Evolutionary conservation across 2,113 vertebrate species (phyloP).

Genomic region (Pelmatolapia mariae): DNA sequence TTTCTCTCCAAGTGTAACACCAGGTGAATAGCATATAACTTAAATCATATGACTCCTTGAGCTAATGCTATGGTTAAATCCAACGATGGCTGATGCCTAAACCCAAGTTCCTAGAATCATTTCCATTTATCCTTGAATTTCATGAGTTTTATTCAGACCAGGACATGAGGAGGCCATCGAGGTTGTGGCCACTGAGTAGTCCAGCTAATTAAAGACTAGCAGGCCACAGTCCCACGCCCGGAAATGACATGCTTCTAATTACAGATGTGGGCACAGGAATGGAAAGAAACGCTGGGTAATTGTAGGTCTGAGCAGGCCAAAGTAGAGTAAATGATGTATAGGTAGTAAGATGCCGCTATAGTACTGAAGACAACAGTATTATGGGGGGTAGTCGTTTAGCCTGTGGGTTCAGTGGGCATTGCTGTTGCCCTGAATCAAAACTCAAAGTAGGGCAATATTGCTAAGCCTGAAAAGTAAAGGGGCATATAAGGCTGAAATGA

Average conservation of each 20-base stretch:
- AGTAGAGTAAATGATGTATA: conserved; percentile 27
- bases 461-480: not conserved
- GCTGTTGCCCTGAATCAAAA: conserved; percentile 13
- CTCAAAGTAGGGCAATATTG: not conserved
- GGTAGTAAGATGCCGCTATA: conserved; percentile 28
- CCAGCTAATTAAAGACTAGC: conserved; percentile 63
- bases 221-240: conserved; percentile 54
- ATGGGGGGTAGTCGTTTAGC: conserved; percentile 12
- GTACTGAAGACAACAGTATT: conserved; percentile 27
- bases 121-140: conserved; percentile 9
- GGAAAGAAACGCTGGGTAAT: conserved; percentile 55
- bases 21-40: not conserved
- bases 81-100: not conserved
- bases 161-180: conserved; percentile 33
- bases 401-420: conserved; percentile 3
- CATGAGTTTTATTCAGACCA: conserved; percentile 5
- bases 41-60: not conserved
- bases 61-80: not conserved
- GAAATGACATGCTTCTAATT: conserved; percentile 75
- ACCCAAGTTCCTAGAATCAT: conserved; percentile 6
- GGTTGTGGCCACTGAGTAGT: conserved; percentile 50
- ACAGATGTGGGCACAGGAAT: conserved; percentile 47
- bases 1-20: not conserved
- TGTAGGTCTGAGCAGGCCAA: conserved; percentile 42
- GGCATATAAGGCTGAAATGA: not conserved